phyloP scores from a whole-genome alignment of 1,140 invertebrate species.

The Drosophila mojavensis region DNA sequence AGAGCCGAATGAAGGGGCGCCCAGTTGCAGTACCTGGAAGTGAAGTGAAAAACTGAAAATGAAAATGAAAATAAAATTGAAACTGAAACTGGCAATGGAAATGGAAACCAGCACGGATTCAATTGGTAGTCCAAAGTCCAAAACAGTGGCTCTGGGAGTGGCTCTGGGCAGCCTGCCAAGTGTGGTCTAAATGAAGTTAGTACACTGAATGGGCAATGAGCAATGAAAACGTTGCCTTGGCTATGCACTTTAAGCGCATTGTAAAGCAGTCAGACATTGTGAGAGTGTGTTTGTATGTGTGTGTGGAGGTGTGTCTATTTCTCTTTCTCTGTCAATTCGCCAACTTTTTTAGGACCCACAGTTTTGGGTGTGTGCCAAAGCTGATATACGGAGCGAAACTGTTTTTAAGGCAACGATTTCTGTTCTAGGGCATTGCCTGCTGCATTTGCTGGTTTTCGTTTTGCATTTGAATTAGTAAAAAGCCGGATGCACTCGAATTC shows the following conservation, averaged over 20 bases:
- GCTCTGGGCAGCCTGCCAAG: constrained; percentile 8
- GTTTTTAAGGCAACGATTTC: background rate
- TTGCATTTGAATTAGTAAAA: background rate
- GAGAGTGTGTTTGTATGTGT: too few relatives aligned
- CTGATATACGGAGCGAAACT: background rate
- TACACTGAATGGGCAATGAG: constrained; percentile 57
- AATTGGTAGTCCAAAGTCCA: background rate
- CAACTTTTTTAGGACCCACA: background rate
- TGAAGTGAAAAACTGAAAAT: background rate
- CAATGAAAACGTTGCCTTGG: constrained; percentile 36
- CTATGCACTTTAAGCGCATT: constrained; percentile 7
- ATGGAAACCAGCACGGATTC: background rate
- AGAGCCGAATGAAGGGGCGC: constrained; percentile 9
- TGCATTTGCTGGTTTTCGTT: background rate
- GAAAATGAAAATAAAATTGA: constrained; percentile 11
- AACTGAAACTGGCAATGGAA: background rate
- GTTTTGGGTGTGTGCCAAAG: background rate
- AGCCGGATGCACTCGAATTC: constrained; percentile 21
- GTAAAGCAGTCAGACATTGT: background rate
- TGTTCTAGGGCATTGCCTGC: background rate
- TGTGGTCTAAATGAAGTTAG: constrained; percentile 65
- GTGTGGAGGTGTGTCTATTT: background rate
- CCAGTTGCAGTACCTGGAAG: constrained; percentile 13
- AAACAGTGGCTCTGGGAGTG: background rate
- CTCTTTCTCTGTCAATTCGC: constrained; percentile 15